A percentile compares a stretch with the other conserved stretches of the same genome.
Evolutionary conservation across 2,113 vertebrate species (phyloP).

Genomic region (Onychorhynchus coronatus): DNA sequence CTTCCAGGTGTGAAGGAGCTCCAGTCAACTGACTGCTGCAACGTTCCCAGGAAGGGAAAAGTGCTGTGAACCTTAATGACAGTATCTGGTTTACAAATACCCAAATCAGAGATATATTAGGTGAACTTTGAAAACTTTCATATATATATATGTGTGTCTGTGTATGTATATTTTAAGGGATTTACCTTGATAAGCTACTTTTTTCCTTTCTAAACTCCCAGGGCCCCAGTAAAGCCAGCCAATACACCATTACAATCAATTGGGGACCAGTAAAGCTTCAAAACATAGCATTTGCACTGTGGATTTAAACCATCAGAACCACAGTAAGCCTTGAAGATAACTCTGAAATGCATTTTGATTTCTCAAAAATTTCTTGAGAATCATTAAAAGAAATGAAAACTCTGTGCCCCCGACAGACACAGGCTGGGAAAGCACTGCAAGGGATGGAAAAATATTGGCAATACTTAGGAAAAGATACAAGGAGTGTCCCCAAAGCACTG

Average conservation of each 20-base stretch:
- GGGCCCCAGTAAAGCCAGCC: constrained; percentile 48
- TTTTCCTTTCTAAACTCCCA: constrained; percentile 36
- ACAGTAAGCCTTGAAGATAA: constrained; percentile 33
- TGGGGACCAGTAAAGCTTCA: constrained; percentile 66
- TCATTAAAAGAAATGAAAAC: constrained; percentile 45
- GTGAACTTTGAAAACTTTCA: background rate
- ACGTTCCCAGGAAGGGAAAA: background rate
- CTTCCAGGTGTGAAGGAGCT: rapidly evolving
- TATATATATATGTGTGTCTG: background rate
- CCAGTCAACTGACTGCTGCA: background rate
- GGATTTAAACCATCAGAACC: constrained; percentile 65
- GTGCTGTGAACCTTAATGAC: background rate
- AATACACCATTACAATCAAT: constrained; percentile 49
- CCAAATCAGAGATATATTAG: background rate
- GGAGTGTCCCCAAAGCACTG: background rate
- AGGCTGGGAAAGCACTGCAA: background rate
- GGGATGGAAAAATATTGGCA: background rate
- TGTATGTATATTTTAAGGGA: background rate
- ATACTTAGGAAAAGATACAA: background rate
- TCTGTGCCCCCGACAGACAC: background rate
- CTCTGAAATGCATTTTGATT: constrained; percentile 56
- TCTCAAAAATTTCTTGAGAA: constrained; percentile 55
- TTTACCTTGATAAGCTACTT: constrained; percentile 45
- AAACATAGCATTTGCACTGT: constrained; percentile 46
- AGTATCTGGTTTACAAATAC: constrained; percentile 13